Percentiles rank a stretch among this genome's conserved stretches.
Conservation (phyloP, 2,888 invertebrate species). For the Chloromyia formosa region DNA sequence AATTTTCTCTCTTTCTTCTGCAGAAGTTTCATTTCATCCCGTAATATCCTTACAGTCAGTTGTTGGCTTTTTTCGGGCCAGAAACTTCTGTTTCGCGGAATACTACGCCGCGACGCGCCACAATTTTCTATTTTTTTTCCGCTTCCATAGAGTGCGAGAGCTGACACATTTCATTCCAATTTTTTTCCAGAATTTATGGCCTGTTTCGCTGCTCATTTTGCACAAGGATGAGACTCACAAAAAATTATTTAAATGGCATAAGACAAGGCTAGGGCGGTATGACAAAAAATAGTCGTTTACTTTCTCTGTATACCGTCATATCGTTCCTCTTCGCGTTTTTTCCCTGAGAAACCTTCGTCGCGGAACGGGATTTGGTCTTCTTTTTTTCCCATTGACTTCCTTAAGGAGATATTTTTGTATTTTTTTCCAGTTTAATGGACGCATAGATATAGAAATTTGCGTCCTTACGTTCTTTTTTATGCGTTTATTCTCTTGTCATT, state of each 20-base stretch:
- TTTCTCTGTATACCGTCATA: constrained; percentile 4
- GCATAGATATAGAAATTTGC: constrained; percentile 10
- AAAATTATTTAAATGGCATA: constrained; percentile 25
- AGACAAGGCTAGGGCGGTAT: not conserved
- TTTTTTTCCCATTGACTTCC: not conserved
- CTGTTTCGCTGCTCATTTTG: constrained; percentile 11
- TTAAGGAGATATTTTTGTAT: not conserved
- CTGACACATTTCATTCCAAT: constrained; percentile 26
- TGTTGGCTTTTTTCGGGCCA: no score
- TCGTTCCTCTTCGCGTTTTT: not conserved
- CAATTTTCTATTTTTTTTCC: no score
- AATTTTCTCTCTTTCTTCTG: constrained; percentile 6
- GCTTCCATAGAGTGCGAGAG: not conserved
- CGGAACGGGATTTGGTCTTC: not conserved
- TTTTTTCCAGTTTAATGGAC: constrained; percentile 9
- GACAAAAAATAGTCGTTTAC: not conserved
- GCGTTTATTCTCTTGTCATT: not conserved
- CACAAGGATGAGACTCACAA: not conserved
- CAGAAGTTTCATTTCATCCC: not conserved
- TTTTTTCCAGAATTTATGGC: constrained; percentile 29
- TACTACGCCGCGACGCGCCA: no score
- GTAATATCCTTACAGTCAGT: not conserved
- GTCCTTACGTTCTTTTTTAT: not conserved
- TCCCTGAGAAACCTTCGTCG: not conserved
- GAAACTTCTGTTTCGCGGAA: no score